Evolutionary conservation across 2,113 vertebrate genomes (phyloP).

Genomic region (Platysteira castanea): DNA sequence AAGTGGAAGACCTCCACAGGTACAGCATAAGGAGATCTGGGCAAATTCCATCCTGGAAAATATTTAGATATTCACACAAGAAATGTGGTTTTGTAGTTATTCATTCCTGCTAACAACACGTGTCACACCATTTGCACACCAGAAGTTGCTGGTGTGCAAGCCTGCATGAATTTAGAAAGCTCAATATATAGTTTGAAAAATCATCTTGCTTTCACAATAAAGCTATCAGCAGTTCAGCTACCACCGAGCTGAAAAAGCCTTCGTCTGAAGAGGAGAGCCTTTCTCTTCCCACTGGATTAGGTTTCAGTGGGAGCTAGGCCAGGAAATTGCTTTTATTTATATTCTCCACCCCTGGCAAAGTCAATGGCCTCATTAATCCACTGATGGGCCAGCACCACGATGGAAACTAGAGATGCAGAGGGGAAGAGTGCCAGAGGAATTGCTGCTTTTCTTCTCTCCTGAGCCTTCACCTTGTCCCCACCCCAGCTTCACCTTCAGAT

Average conservation of each 20-base stretch:
- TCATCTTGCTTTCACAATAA: not conserved
- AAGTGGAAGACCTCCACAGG: not conserved
- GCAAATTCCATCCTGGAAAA: not conserved
- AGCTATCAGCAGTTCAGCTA: slow-evolving; percentile 1
- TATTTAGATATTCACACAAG: not conserved
- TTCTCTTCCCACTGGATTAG: slow-evolving; percentile 58
- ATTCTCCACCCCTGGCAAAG: slow-evolving; percentile 66
- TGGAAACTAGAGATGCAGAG: slow-evolving; percentile 55
- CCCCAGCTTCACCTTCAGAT: slow-evolving; percentile 13
- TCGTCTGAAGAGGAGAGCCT: not conserved
- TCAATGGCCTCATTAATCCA: slow-evolving; percentile 62
- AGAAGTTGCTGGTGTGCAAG: not conserved
- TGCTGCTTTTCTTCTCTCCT: not conserved
- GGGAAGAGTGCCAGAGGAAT: slow-evolving; percentile 27
- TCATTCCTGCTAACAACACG: not conserved
- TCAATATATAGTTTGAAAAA: not conserved
- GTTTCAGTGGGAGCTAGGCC: slow-evolving; percentile 59
- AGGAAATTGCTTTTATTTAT: slow-evolving; percentile 70
- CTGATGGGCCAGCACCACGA: slow-evolving; percentile 53
- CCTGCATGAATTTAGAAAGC: not conserved
- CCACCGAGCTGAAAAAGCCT: slow-evolving; percentile 2
- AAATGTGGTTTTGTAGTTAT: not conserved
- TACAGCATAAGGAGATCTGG: not conserved
- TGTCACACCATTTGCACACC: not conserved
- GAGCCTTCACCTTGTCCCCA: slow-evolving; percentile 30